Percentiles rank a stretch among this genome's conserved stretches.
Conservation (phyloP, 2,888 invertebrate genomes). For the Meliscaeva auricollis region DNA sequence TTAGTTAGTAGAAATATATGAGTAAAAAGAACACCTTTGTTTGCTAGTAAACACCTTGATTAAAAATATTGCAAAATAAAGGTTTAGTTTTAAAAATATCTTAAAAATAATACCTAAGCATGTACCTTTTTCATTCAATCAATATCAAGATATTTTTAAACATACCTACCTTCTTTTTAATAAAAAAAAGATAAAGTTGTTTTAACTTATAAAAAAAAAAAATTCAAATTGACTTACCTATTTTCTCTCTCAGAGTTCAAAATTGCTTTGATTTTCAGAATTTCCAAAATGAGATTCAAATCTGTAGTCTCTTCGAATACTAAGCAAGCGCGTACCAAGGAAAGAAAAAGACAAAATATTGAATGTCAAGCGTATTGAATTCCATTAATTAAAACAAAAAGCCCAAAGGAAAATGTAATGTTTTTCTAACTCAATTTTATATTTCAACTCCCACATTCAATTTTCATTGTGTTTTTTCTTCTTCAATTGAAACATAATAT, state of each 20-base stretch:
- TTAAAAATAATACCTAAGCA: too few species aligned
- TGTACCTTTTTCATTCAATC: too few species aligned
- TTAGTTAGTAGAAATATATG: background rate
- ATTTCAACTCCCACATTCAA: background rate
- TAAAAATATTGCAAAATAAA: background rate
- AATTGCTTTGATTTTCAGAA: background rate
- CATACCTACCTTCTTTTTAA: too few species aligned
- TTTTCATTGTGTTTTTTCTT: too few species aligned
- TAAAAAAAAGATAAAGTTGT: background rate
- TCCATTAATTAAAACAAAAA: background rate
- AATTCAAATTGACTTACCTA: background rate
- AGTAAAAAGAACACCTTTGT: too few species aligned
- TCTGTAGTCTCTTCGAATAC: background rate
- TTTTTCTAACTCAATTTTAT: background rate
- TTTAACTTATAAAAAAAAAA: background rate
- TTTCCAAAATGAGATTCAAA: background rate
- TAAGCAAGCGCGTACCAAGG: background rate
- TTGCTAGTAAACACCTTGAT: background rate
- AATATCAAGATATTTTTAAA: too few species aligned
- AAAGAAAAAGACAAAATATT: background rate
- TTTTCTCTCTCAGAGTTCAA: background rate
- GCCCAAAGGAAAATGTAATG: background rate
- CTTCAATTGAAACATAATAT: too few species aligned
- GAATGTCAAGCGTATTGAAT: conserved; percentile 43
- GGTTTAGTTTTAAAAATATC: too few species aligned